Percentiles rank a stretch among this genome's conserved stretches.
phyloP scores from a whole-genome alignment of 2,888 invertebrate genomes.

The Epistrophe grossulariae region DNA sequence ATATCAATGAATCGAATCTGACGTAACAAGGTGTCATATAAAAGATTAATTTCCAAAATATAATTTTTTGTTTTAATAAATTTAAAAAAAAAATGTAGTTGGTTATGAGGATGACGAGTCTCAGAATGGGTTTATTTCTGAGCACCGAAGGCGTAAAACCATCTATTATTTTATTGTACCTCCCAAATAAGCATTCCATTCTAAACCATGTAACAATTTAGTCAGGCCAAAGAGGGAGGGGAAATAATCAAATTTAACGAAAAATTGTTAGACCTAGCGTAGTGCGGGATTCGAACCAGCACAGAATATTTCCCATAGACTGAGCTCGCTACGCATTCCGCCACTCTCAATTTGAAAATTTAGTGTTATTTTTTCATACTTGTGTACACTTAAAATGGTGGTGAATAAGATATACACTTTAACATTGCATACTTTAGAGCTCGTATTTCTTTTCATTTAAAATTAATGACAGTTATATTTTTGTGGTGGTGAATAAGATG shows the following conservation, averaged over 20 bases:
- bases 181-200: slow-evolving; percentile 44
- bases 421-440: no score
- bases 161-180: slow-evolving; percentile 45
- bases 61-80: background rate
- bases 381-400: no score
- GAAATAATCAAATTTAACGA: background rate
- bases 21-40: no score
- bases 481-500: no score
- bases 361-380: no score
- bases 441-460: no score
- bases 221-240: slow-evolving; percentile 50
- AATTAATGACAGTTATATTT: no score
- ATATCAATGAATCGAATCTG: no score
- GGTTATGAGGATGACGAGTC: slow-evolving; percentile 52
- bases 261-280: background rate
- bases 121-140: slow-evolving; percentile 48
- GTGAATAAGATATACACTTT: no score
- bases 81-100: slow-evolving; percentile 47
- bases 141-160: slow-evolving; percentile 62
- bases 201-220: slow-evolving; percentile 8
- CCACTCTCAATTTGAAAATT: background rate
- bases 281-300: slow-evolving; percentile 38
- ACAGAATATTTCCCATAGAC: background rate
- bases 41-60: no score
- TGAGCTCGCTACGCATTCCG: background rate